Percentiles rank a stretch among this genome's conserved stretches.
Conservation (phyloP, 1,140 invertebrate species). For the Rhizoglyphus robini region DNA sequence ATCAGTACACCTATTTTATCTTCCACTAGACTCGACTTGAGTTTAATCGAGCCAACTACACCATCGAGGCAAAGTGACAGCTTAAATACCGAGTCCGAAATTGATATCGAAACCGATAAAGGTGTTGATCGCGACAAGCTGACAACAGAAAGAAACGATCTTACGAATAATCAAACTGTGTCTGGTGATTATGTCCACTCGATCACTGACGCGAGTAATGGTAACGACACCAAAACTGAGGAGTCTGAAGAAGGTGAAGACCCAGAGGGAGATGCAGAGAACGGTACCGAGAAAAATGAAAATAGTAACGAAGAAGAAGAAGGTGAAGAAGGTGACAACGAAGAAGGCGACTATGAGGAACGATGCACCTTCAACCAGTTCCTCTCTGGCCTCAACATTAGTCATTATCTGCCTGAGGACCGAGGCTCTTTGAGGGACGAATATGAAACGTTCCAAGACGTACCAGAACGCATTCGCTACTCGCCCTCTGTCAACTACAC, state of each 20-base stretch:
- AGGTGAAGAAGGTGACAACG: background rate
- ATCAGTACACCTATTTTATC: too few relatives aligned
- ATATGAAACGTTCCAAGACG: background rate
- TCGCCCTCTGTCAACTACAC: slow-evolving; percentile 1
- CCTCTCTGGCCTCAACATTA: background rate
- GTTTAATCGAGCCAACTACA: background rate
- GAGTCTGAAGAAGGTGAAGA: background rate
- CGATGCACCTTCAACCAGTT: background rate
- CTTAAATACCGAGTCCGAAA: background rate
- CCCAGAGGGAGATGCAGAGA: background rate
- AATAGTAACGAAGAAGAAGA: background rate
- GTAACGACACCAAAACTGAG: background rate
- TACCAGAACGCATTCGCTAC: background rate
- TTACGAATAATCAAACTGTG: background rate
- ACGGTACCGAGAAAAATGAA: background rate
- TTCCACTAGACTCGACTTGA: too few relatives aligned
- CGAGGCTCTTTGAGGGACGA: background rate
- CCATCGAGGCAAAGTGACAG: background rate
- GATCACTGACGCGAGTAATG: background rate
- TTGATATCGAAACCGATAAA: background rate
- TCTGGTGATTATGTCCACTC: background rate
- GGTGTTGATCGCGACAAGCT: background rate
- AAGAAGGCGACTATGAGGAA: background rate
- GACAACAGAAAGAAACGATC: background rate
- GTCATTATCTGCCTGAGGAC: background rate